Percentiles rank a stretch among this genome's conserved stretches.
These are phyloP conservation scores for Urocyon cinereoargenteus DNA, from an alignment of 2,797 vertebrate genomes.

Conservation along the genomic window DNA sequence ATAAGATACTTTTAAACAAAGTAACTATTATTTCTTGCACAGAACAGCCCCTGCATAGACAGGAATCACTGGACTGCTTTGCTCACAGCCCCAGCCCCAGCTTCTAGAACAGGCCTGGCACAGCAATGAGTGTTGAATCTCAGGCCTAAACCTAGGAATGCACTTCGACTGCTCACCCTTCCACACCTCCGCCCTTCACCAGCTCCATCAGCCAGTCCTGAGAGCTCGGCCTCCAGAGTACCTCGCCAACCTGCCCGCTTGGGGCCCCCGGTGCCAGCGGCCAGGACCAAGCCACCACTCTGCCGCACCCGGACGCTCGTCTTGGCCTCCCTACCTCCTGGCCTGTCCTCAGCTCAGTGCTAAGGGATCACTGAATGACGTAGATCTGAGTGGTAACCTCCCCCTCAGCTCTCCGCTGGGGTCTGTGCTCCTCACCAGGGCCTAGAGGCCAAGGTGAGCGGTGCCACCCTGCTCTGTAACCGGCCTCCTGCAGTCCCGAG, in stretches of 20 bases:
- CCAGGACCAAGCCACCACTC: background rate
- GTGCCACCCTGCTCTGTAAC: accelerated
- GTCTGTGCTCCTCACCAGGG: background rate
- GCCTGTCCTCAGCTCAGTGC: background rate
- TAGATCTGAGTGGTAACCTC: accelerated
- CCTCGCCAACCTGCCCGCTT: background rate
- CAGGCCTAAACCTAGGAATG: background rate
- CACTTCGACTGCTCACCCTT: background rate
- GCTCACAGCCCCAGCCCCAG: background rate
- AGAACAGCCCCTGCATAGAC: background rate
- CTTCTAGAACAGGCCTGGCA: background rate
- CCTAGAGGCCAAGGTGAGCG: background rate
- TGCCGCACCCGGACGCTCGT: background rate
- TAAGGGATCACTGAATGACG: accelerated
- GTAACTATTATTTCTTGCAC: background rate
- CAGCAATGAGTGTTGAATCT: background rate
- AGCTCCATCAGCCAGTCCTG: background rate
- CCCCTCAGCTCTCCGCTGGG: background rate
- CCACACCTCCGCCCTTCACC: background rate
- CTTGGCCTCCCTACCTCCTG: background rate
- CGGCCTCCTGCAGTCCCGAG: too few relatives aligned
- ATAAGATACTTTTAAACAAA: background rate
- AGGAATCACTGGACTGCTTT: background rate
- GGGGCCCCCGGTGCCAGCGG: background rate
- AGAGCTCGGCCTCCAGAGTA: background rate